These are phyloP conservation scores for Lordiphosa mommai DNA, from an alignment of 1,140 invertebrate species.

Conservation along the genomic window DNA sequence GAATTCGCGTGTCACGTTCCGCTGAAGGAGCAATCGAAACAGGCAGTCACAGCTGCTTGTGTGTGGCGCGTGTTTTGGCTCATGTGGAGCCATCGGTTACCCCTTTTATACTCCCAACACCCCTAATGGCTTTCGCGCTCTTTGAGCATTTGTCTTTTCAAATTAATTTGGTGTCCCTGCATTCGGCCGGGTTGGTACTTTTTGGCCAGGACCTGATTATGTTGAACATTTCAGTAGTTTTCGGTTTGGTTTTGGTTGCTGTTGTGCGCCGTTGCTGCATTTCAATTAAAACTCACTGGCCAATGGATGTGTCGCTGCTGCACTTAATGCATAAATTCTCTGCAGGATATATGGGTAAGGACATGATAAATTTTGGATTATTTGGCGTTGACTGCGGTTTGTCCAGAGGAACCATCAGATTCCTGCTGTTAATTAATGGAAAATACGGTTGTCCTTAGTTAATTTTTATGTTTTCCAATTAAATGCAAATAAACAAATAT, in stretches of 20 bases:
- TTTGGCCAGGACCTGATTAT: slow-evolving; percentile 65
- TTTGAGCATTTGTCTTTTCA: slow-evolving; percentile 64
- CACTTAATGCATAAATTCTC: slow-evolving; percentile 75
- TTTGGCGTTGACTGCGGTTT: slow-evolving; percentile 15
- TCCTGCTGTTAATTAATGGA: too few species aligned
- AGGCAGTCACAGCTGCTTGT: slow-evolving; percentile 43
- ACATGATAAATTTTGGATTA: slow-evolving; percentile 58
- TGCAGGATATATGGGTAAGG: slow-evolving; percentile 54
- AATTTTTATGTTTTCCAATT: too few species aligned
- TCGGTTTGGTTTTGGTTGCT: slow-evolving; percentile 6
- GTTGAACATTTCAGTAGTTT: slow-evolving; percentile 52
- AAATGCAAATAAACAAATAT: too few species aligned
- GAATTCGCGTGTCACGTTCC: slow-evolving; percentile 37
- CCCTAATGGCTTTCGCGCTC: slow-evolving; percentile 57
- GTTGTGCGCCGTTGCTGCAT: slow-evolving; percentile 30
- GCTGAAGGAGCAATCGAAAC: slow-evolving; percentile 12
- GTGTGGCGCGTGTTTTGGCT: slow-evolving; percentile 41
- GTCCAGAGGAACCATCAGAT: background rate
- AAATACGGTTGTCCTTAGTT: too few species aligned
- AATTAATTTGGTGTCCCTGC: slow-evolving; percentile 69
- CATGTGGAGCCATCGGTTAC: slow-evolving; percentile 10
- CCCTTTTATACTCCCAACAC: background rate
- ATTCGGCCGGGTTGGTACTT: slow-evolving; percentile 11
- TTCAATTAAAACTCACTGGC: slow-evolving; percentile 61
- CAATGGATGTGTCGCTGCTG: slow-evolving; percentile 44